Evolutionary conservation across 37 sponge, comb jelly and placozoan genomes (phyloP).

Genomic region (Oopsacas minuta): DNA sequence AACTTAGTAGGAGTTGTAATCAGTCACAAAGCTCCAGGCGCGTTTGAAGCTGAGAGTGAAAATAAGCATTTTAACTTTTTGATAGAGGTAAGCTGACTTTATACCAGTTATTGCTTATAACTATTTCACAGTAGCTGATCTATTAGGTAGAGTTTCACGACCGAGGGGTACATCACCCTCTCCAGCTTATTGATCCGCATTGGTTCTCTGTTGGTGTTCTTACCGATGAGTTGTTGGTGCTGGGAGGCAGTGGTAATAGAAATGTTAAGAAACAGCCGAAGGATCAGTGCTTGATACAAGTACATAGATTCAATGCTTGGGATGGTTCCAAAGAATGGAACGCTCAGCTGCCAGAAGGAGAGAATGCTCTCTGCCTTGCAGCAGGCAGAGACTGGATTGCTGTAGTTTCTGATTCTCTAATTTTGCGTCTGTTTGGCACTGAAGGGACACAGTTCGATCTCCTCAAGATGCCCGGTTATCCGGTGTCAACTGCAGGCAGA

Average conservation of each 20-base stretch:
- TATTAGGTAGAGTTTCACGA: neutral
- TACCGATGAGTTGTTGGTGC: neutral
- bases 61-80: neutral
- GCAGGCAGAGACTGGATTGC: neutral
- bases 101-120: neutral
- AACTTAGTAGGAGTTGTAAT: slow-evolving; percentile 4
- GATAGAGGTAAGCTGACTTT: neutral
- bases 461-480: neutral
- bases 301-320: neutral
- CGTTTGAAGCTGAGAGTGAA: neutral
- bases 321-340: neutral
- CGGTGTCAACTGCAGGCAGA: neutral
- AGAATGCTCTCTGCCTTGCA: neutral
- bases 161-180: neutral
- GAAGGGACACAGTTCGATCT: neutral
- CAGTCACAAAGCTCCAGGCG: neutral
- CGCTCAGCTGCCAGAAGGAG: neutral
- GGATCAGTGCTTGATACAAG: neutral
- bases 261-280: neutral
- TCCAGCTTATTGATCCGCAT: neutral
- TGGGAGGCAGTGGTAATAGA: neutral
- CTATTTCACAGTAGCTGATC: neutral
- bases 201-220: neutral
- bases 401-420: neutral
- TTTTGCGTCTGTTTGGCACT: neutral